Evolutionary conservation across 2,113 vertebrate species (phyloP).

Genomic region (Alligator sinensis): DNA sequence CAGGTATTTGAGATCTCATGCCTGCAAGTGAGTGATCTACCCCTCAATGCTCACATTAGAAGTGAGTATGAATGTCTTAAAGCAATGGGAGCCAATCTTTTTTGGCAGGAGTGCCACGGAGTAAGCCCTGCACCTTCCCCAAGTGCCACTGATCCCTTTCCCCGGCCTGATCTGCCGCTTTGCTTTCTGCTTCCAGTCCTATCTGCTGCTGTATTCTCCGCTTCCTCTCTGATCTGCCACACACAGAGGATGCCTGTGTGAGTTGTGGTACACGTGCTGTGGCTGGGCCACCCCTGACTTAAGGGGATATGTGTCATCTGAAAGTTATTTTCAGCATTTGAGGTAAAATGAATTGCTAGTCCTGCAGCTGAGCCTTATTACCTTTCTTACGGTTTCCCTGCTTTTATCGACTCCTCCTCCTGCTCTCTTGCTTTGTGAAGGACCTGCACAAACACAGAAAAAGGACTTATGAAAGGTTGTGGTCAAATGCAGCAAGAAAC

Average conservation of each 20-base stretch:
- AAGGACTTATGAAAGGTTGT: background rate
- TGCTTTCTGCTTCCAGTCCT: too few relatives aligned
- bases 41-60: background rate
- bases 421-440: background rate
- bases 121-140: too few relatives aligned
- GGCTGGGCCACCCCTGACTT: background rate
- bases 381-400: background rate
- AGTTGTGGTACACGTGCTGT: too few relatives aligned
- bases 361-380: background rate
- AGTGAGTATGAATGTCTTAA: background rate
- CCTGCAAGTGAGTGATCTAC: background rate
- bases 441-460: background rate
- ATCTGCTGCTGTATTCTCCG: too few relatives aligned
- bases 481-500: background rate
- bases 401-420: constrained; percentile 16
- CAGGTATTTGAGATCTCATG: background rate
- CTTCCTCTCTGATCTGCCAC: too few relatives aligned
- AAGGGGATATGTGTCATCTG: background rate
- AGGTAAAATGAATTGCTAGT: background rate
- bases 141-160: too few relatives aligned
- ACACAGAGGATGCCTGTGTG: too few relatives aligned
- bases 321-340: background rate
- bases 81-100: too few relatives aligned
- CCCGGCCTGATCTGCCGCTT: too few relatives aligned
- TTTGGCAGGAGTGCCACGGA: too few relatives aligned